Evolutionary conservation across 2,113 vertebrate genomes (phyloP), one percentile per base, ranked within the genome.

Genomic region (Pygoscelis adeliae): DNA sequence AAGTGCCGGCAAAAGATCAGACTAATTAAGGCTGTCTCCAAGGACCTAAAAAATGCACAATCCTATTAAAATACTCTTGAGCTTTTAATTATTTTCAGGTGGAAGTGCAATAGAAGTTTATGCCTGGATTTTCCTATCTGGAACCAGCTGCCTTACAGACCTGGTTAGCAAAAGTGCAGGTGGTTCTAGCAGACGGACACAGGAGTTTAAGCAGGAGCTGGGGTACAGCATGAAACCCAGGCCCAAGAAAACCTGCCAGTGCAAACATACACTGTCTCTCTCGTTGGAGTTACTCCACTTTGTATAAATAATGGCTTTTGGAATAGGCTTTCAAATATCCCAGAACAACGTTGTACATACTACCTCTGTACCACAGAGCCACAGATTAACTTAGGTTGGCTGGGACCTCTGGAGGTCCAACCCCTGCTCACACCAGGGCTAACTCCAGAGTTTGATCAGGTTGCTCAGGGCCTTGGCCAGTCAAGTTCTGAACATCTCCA

Each of bases 51-150:
- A 96, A 91, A 89, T 70, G 70, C 42, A 84, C 12, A 82, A 56
- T 69, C 71, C 72, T 81, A 67, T 84, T 91, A 87, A 94, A 95
- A 86, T 62, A 55, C 65, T 85, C 82, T 80, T 89, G 84, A 73
- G 47, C 49, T 96, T 96, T 97, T 79, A 89, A 78, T 93, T 93
- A 94, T 93, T 94, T 93, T 88, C 74, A 90, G 81, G 74, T 88
- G 59, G 58, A 96, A 93, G 32, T 70, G 44, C 26, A 77, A 13
- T 30, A 66, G 18, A 73, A 13, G 19, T 38, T 70, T 73, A 3
- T 58, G 55, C 9, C 61, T 88, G 36, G 25, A 77, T 88, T 88
- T 90, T 95, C 19, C 74, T 80, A 10, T 46, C 29, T 44, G 50
- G 19, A 85, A 77, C 11, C 29, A 67, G n/a, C 9, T 80, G 30